Base-by-base conservation (phyloP, 1,140 invertebrate species). In the Hylyphantes graminicola region DNA sequence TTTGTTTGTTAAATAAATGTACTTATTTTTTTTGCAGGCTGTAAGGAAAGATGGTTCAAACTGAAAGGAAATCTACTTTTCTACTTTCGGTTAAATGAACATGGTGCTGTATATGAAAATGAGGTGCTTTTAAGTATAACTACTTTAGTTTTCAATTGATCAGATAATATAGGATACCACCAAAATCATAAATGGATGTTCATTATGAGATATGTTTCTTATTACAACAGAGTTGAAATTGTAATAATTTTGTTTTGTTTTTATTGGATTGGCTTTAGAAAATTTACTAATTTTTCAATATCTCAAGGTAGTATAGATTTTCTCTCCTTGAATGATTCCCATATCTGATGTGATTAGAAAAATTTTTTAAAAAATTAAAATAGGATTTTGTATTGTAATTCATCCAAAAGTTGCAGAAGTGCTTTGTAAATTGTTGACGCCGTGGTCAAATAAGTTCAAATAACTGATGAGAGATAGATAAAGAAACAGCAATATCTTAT, bases 11-110 rank as follows among this genome's bases (percentile, higher is more conserved):
- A 55, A 76, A 57, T 67, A 21, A 35, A 63, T 63, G 48, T 61
- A 35, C 51, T 51, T 64, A 5, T 67, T 51, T 65, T 82, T 19
- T 7, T 74, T 19, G 15, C 86, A 92, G 92, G 88, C 55, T 94
- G 92, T 87, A 93, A 94, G 88, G 93, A 94, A 87, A 91, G 93
- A 88, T 94, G 93, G 93, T 94, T 94, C 88, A 93, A 93, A 86
- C 89, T 94, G 12, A 91, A 92, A 73, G 92, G 91, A 85, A 94
- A 94, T 89, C 91, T 94, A 83, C 88, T 94, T 61, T 94, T 94
- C 90, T 94, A 94, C 88, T 94, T 93, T 89, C 93, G 93, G 88
- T 91, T 94, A 68, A 93, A 92, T 89, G 93, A 94, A 86, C 88
- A 92, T 87, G 93, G 93, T 51, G 92, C 92, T 86, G 92, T 94